A percentile compares a stretch with the other conserved stretches of the same genome.
phyloP scores from a whole-genome alignment of 2,888 invertebrate species.

The Cremastobaeus sp. region DNA sequence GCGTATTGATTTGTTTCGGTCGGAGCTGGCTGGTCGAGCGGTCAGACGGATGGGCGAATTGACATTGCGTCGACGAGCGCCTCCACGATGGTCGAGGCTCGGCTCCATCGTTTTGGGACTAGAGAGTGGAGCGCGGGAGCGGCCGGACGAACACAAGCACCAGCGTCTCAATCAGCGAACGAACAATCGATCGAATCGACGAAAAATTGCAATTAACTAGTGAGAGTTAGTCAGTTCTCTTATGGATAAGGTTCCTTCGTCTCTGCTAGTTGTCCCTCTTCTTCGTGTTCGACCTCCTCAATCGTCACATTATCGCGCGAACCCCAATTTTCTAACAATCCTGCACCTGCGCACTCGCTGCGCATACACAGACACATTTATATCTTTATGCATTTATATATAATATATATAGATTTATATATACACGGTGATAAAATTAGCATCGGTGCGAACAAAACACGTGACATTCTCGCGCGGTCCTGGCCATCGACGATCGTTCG shows the following conservation, averaged over 20 bases:
- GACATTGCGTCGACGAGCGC: not conserved
- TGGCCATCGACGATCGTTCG: slow-evolving; percentile 45
- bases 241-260: slow-evolving; percentile 1
- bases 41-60: too few species aligned
- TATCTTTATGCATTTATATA: slow-evolving; percentile 46
- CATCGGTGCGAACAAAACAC: slow-evolving; percentile 60
- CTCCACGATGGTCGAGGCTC: too few species aligned
- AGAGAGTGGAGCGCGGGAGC: slow-evolving; percentile 14
- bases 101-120: too few species aligned
- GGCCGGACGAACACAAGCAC: slow-evolving; percentile 31
- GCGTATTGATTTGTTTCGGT: slow-evolving; percentile 50
- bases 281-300: not conserved
- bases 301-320: slow-evolving; percentile 32
- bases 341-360: slow-evolving; percentile 43
- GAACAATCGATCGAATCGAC: slow-evolving; percentile 10
- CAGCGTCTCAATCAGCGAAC: slow-evolving; percentile 61
- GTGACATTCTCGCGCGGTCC: slow-evolving; percentile 57
- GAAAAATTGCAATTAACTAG: slow-evolving; percentile 45
- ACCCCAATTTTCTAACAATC: slow-evolving; percentile 38
- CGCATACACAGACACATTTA: slow-evolving; percentile 58
- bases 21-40: slow-evolving; percentile 56
- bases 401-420: slow-evolving; percentile 53
- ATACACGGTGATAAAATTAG: slow-evolving; percentile 59
- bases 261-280: not conserved
- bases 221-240: slow-evolving; percentile 27